Evolutionary conservation across 2,113 vertebrate species (phyloP), one percentile per base, ranked within the genome.

Genomic region (Genyomyrus donnyi): DNA sequence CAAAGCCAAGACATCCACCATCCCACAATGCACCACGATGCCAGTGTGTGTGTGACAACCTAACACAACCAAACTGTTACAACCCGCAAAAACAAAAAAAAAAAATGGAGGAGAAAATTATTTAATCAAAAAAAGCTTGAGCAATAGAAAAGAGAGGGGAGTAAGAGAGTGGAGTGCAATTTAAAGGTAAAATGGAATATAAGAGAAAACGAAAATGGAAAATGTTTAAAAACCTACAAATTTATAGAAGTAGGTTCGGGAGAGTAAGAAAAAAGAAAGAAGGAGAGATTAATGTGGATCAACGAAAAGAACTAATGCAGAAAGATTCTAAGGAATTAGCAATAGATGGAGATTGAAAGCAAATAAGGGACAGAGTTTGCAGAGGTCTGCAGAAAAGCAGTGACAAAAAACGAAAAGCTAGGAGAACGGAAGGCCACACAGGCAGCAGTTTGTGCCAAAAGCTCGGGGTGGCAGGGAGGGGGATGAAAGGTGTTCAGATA

Each of bases 21-120:
- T 92, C 94, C 93, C 96, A 96, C 94, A 96, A 96, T 96, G 96
- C 96, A 96, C 92, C 96, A 96, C 95, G 94, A 96, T 96, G 96
- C 96, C 95, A 93, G 91, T 93, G 91, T 93, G 91, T 91, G 91
- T 90, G 85, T 90, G 90, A 80, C 91, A 93, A 92, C 92, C 93
- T 93, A 93, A 93, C 56, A 77, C 91, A 92, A 92, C 90, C 92
- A 91, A 88, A 93, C 91, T 84, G 91, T 95, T 94, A 94, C 89
- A 89, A 66, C 83, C 91, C 89, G 90, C 89, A 89, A 77, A 90
- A 93, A 91, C 62, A 89, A 93, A 92, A 27, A 77, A n/a, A n/a
- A 91, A 91, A 77, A 91, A 77, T 56, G 66, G 53, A 89, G 35
- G 0, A 62, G 52, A 70, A 90, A 89, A 90, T 87, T 27, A 85